phyloP scores from a whole-genome alignment of 2,888 invertebrate genomes.

The Mactromeris polynyma region DNA sequence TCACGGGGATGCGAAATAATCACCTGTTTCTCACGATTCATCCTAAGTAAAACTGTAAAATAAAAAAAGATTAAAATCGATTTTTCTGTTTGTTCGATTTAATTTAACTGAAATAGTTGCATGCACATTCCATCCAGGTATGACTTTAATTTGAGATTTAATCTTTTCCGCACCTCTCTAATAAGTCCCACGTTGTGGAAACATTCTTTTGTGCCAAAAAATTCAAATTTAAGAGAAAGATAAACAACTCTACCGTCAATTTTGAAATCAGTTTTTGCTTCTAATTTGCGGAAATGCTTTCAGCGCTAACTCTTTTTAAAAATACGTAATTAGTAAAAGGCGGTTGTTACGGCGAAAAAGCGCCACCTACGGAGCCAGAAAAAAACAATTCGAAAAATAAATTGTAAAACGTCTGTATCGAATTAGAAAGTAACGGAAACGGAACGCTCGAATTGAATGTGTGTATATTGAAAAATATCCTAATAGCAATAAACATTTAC shows the following conservation, averaged over 20 bases:
- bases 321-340: not conserved
- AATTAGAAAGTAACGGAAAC: not conserved
- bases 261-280: not conserved
- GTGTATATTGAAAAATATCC: too few relatives aligned
- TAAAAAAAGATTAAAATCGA: not conserved
- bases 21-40: not conserved
- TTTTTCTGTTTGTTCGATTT: constrained; percentile 8
- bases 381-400: not conserved
- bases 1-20: not conserved
- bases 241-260: not conserved
- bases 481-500: too few relatives aligned
- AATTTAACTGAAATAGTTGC: not conserved
- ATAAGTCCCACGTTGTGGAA: not conserved
- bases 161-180: not conserved
- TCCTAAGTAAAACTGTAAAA: not conserved
- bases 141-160: constrained; percentile 1
- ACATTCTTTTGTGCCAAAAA: not conserved
- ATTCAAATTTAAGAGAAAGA: not conserved
- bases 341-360: not conserved
- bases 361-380: not conserved
- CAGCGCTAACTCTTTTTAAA: not conserved
- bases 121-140: not conserved
- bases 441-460: not conserved
- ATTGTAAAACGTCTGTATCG: not conserved
- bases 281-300: constrained; percentile 10